Conservation (phyloP, 1,140 invertebrate genomes). For the Daktulosphaira vitifoliae region DNA sequence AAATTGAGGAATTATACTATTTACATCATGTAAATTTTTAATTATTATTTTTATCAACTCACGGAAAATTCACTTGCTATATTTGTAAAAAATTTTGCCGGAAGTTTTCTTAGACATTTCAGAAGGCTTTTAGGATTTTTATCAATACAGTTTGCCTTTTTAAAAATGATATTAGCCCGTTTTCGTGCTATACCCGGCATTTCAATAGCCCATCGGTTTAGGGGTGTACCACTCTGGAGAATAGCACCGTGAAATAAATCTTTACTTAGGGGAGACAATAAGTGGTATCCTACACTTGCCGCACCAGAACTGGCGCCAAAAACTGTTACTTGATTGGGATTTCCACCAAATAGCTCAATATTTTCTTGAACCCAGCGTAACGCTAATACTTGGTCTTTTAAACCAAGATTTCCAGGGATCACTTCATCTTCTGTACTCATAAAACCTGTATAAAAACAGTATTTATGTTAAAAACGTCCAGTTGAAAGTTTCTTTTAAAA, state of each 20-base stretch:
- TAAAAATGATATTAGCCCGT: no score
- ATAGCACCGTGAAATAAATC: constrained; percentile 43
- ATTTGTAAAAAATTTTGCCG: no score
- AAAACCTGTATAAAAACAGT: no score
- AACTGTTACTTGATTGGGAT: constrained; percentile 49
- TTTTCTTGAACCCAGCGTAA: constrained; percentile 55
- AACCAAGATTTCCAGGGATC: constrained; percentile 43
- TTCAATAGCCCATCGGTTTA: constrained; percentile 53
- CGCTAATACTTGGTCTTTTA: constrained; percentile 51
- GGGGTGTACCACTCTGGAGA: constrained; percentile 54
- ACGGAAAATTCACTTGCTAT: no score
- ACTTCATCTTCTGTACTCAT: constrained; percentile 38
- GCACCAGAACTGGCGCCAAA: constrained; percentile 52
- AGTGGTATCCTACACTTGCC: constrained; percentile 45
- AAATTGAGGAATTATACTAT: no score
- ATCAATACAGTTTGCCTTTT: no score
- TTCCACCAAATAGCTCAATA: constrained; percentile 52
- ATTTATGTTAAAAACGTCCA: no score
- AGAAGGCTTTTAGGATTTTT: background rate
- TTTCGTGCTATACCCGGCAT: background rate
- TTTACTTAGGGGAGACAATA: constrained; percentile 17
- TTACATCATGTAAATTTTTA: no score
- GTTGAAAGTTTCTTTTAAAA: no score
- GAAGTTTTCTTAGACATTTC: constrained; percentile 5
- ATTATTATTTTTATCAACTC: no score